phyloP scores from a whole-genome alignment of 2,113 vertebrate species.

The Tichodroma muraria region DNA sequence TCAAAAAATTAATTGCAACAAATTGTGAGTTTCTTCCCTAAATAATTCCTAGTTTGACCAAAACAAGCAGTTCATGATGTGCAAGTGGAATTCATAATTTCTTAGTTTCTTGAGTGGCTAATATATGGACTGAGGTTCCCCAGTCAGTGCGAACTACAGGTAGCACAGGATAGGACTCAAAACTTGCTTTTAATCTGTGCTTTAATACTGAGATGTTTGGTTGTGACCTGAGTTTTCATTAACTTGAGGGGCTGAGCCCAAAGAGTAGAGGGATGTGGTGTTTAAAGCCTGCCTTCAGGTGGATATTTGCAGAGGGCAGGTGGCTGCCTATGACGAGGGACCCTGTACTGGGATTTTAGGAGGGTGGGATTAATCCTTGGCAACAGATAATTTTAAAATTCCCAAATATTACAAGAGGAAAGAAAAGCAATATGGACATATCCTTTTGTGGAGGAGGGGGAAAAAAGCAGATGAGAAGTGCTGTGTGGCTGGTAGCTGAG shows the following conservation, averaged over 20 bases:
- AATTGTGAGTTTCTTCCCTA: background rate
- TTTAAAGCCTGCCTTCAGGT: background rate
- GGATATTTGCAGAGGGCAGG: background rate
- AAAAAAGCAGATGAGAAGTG: background rate
- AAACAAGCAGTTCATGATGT: background rate
- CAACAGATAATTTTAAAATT: background rate
- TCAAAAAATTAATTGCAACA: background rate
- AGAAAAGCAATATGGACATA: background rate
- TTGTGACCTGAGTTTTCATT: background rate
- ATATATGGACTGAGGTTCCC: background rate
- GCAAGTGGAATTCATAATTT: background rate
- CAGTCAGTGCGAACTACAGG: background rate
- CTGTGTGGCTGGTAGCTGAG: background rate
- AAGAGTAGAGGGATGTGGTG: background rate
- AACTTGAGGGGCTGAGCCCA: background rate
- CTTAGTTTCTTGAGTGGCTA: background rate
- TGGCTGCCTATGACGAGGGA: accelerated
- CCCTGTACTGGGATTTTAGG: background rate
- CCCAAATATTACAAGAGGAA: background rate
- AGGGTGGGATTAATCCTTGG: background rate
- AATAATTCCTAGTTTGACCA: background rate
- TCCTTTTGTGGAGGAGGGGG: background rate
- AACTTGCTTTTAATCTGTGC: background rate
- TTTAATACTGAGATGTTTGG: background rate
- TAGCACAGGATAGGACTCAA: background rate